A percentile compares a stretch with the other conserved stretches of the same genome.
These are phyloP conservation scores for Noturus placidus DNA, from an alignment of 2,113 vertebrate species.

Conservation along the genomic window DNA sequence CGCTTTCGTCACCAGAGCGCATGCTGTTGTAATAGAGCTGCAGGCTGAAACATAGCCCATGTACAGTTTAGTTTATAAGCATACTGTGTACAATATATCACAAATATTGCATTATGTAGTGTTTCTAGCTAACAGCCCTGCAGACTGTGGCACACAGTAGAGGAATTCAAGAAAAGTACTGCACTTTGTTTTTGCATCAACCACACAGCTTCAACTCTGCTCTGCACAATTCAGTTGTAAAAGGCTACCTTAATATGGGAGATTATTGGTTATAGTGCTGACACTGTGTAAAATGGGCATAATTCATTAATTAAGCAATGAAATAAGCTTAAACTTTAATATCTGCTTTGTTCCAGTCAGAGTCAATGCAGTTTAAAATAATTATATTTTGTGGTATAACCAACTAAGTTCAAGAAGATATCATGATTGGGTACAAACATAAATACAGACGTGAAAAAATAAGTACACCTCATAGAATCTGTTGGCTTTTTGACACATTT, in stretches of 20 bases:
- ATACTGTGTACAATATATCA: background rate
- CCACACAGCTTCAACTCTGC: background rate
- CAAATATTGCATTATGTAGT: background rate
- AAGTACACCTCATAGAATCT: no score
- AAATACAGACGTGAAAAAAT: background rate
- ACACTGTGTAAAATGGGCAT: background rate
- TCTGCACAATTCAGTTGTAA: background rate
- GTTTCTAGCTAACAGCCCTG: background rate
- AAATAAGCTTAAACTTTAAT: background rate
- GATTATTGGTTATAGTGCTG: background rate
- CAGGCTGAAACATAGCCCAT: background rate
- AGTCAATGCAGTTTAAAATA: background rate
- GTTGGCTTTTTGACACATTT: no score
- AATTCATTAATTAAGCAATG: background rate
- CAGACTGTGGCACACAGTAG: background rate
- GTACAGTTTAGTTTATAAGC: background rate
- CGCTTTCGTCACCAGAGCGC: background rate
- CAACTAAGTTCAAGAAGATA: background rate
- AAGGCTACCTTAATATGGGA: background rate
- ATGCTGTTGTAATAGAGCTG: background rate
- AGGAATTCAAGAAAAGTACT: background rate
- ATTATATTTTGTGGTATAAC: background rate
- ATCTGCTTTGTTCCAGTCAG: background rate
- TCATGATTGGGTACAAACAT: background rate
- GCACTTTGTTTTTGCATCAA: background rate